Conservation (phyloP, 2,797 vertebrate species). For the Muscicapa striata region DNA sequence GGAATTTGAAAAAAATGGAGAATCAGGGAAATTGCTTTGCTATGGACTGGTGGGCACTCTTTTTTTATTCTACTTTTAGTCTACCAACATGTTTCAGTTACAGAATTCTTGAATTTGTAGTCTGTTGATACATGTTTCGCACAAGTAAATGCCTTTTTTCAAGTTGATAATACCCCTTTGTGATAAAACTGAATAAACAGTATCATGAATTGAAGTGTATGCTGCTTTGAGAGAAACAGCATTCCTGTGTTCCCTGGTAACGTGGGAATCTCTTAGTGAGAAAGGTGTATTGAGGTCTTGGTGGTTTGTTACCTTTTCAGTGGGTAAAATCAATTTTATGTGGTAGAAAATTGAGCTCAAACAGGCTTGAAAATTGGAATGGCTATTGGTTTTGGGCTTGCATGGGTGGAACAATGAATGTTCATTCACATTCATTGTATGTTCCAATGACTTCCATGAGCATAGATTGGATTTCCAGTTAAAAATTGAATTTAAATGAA, state of each 20-base stretch:
- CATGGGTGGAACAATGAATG: neutral
- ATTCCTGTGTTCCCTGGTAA: neutral
- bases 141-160: neutral
- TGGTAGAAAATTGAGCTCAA: neutral
- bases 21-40: neutral
- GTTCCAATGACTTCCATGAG: neutral
- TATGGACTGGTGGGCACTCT: neutral
- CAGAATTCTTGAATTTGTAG: neutral
- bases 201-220: neutral
- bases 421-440: neutral
- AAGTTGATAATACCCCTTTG: neutral
- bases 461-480: neutral
- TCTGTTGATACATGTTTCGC: neutral
- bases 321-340: neutral
- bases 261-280: accelerated
- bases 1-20: neutral
- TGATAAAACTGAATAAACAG: neutral
- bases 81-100: neutral
- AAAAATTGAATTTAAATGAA: neutral
- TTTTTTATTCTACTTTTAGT: neutral
- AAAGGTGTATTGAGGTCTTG: neutral
- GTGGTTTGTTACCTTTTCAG: neutral
- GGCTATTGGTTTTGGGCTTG: neutral
- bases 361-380: neutral
- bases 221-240: neutral